Evolutionary conservation across 2,113 vertebrate species (phyloP), one percentile per base, ranked within the genome.

Genomic region (Platichthys stellatus): DNA sequence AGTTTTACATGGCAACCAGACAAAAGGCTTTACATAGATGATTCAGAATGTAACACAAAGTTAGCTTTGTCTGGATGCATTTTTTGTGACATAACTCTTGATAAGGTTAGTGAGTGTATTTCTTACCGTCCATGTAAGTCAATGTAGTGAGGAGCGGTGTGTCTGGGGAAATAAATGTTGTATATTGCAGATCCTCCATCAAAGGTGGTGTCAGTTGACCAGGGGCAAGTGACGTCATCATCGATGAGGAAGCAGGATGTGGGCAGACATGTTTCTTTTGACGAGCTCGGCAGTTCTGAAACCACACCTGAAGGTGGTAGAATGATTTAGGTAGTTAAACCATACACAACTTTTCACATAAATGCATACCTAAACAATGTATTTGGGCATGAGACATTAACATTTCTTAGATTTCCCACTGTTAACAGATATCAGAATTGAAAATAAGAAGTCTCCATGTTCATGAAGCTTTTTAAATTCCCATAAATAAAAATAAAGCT

Each of bases 231-330:
- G 96, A 94, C 0, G 96, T 93, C 83, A 94, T 85, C 4, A 96
- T 93, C 60, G 93, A 81, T 1, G 94, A 88, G 15, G 96, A 95
- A 5, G 93, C 92, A 74, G 95, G 95, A 70, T 95, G 95, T 28
- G 97, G 96, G 68, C 93, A 95, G 72, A 98, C 94, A 0, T 99
- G 97, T 84, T 99, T 99, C 95, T 99, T 99, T 63, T 99, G 98
- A 82, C 97, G 97, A 5, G 98, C 97, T 90, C 98, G 93, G 81
- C 98, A 99, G 81, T 99, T 99, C 85, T 99, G 98, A 92, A 99
- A 99, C 98, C 98, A 99, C 81, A 99, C 97, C 98, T 99, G 83
- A 21, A 63, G 24, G 18, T 17, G 8, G 20, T 0, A 72, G 8
- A 76, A 24, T 2, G 1, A 28, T 24, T 49, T 2, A 66, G n/a